Base-by-base conservation (phyloP, 2,113 vertebrate species). In the Paramisgurnus dabryanus region DNA sequence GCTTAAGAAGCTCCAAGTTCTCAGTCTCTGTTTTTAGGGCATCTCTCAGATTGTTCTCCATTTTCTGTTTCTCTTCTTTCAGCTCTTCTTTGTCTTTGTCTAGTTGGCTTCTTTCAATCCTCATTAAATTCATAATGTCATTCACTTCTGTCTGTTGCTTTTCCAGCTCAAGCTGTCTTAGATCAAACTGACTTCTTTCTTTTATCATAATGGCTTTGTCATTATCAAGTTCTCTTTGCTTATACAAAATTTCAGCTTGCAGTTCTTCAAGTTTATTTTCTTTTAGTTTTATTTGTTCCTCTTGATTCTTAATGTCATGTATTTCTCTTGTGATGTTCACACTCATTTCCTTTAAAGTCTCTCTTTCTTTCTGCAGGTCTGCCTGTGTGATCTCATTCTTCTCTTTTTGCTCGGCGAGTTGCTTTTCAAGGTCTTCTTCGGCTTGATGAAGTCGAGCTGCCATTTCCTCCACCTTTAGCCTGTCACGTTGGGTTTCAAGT, bases 321-420 rank as follows among this genome's bases (percentile, higher is more conserved):
- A 34, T 34, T 34, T 34, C 1, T 34, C 3, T 34, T 34, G 27
- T 34, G 27, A 34, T 34, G 27, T 34, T 34, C 27, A 34, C 27
- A 34, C 27, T 34, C 27, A 34, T 34, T 1, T 34, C 3, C 27
- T 34, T 1, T 34, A 34, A 34, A 34, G 27, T 34, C 27, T 34
- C 27, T 34, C 3, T 34, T 34, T 34, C 27, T 34, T 65, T 69
- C 7, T 67, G 18, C 17, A 91, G 82, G 40, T 90, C 79, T 58
- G 65, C 60, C 45, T 15, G 57, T 0, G n/a, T 72, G 15, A 13
- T 78, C n/a, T 75, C n/a, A 18, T n/a, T 7, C 9, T 81, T 60
- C 55, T 82, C 80, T 39, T 9, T 45, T 63, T 68, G 65, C 9
- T 67, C 75, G 15, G 27, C 53, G 9, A 77, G 34, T 77, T 12